Conservation (phyloP, 1,140 invertebrate species). For the Lepeophtheirus salmonis region DNA sequence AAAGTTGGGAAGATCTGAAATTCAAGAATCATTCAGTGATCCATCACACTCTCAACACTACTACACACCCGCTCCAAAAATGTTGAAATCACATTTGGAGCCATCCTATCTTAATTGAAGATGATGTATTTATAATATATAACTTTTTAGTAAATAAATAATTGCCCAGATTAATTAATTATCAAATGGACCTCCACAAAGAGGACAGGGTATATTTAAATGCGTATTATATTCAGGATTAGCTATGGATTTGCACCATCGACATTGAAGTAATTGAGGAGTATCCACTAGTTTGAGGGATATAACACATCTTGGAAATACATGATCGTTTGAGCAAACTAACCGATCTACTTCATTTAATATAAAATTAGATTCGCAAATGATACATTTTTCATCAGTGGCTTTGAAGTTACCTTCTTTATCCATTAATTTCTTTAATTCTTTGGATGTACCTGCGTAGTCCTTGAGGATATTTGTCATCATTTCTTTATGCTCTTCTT, state of each 20-base stretch:
- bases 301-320: background rate
- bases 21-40: constrained; percentile 2
- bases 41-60: background rate
- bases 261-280: background rate
- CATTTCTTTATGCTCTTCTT: background rate
- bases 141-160: too few relatives aligned
- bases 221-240: background rate
- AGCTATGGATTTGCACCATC: background rate
- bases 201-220: background rate
- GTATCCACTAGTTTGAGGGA: background rate
- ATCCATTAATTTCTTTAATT: background rate
- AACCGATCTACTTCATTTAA: background rate
- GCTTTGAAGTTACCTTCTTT: background rate
- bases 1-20: constrained; percentile 2
- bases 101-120: background rate
- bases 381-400: background rate
- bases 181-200: background rate
- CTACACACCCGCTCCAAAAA: background rate
- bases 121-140: too few relatives aligned
- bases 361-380: background rate
- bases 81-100: background rate
- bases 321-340: background rate
- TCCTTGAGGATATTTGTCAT: background rate
- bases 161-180: background rate
- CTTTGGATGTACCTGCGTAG: background rate